Conservation (phyloP, 2,888 invertebrate genomes). For the Eristalis intricaria region DNA sequence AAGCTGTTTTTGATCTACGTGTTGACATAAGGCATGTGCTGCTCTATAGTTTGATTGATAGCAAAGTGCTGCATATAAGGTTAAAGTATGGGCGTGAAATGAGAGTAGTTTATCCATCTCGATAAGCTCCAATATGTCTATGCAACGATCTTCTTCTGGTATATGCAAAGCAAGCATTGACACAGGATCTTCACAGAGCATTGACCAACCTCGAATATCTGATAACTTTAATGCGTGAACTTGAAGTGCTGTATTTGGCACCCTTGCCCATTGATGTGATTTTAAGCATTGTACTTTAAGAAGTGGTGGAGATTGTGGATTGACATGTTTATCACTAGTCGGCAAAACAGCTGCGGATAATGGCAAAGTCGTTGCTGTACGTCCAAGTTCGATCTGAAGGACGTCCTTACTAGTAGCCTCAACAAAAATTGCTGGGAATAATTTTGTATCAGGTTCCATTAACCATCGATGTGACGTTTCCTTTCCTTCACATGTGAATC, state of each 20-base stretch:
- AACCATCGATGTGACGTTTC: constrained; percentile 93
- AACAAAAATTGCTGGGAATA: constrained; percentile 99
- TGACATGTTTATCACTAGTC: constrained; percentile 96
- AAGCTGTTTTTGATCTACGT: constrained; percentile 98
- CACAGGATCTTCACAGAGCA: constrained; percentile 98
- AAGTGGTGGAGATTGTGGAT: constrained; percentile 95
- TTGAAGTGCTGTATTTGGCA: constrained; percentile 95
- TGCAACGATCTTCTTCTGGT: constrained; percentile 98
- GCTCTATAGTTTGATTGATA: constrained; percentile 99
- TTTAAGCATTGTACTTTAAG: constrained; percentile 96
- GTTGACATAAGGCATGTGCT: constrained; percentile 96
- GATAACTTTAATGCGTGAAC: constrained; percentile 98
- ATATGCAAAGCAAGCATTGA: constrained; percentile 98
- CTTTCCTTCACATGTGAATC: constrained; percentile 98
- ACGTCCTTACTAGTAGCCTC: constrained; percentile 99
- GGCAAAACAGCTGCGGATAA: constrained; percentile 97
- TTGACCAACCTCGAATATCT: constrained; percentile 99
- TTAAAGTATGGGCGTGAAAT: constrained; percentile 98
- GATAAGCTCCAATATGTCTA: constrained; percentile 97
- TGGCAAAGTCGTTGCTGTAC: constrained; percentile 95
- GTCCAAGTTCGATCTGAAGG: constrained; percentile 97
- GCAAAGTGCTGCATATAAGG: constrained; percentile 97
- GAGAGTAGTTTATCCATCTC: constrained; percentile 97
- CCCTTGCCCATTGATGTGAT: constrained; percentile 98
- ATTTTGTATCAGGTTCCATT: constrained; percentile 98